These are phyloP conservation scores for Perca schrenkii DNA, from an alignment of 2,113 vertebrate species.

Conservation along the genomic window DNA sequence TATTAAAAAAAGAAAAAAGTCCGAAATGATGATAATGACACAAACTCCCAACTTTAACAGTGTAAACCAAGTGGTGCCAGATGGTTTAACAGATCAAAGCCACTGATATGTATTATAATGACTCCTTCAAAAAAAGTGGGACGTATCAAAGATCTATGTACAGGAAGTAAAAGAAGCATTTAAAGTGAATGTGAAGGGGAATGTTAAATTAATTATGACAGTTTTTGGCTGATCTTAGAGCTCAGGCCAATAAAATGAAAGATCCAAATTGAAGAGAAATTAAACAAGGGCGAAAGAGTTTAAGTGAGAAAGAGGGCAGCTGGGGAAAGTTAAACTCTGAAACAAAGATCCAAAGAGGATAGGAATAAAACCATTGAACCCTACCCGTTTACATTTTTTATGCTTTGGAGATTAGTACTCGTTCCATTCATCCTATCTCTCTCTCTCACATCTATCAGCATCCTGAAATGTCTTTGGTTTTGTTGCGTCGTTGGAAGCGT, in stretches of 20 bases:
- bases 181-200: constrained; percentile 17
- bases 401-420: not conserved
- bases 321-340: not conserved
- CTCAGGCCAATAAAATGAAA: not conserved
- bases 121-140: not conserved
- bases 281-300: not conserved
- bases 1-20: not conserved
- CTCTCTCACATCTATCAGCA: constrained; percentile 83
- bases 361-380: constrained; percentile 1
- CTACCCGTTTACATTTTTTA: not conserved
- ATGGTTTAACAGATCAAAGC: constrained; percentile 13
- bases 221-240: not conserved
- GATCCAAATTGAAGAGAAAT: not conserved
- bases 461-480: constrained; percentile 89
- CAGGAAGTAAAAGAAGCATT: not conserved
- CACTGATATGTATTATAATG: not conserved
- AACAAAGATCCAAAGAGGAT: not conserved
- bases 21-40: not conserved
- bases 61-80: not conserved
- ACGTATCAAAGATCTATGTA: constrained; percentile 6
- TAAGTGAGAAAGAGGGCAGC: not conserved
- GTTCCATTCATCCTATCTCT: not conserved
- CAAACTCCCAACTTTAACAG: not conserved
- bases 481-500: constrained; percentile 89
- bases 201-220: constrained; percentile 25